Percentiles rank a stretch among this genome's conserved stretches.
phyloP scores from a whole-genome alignment of 2,888 invertebrate species.

The Aplocera efformata region DNA sequence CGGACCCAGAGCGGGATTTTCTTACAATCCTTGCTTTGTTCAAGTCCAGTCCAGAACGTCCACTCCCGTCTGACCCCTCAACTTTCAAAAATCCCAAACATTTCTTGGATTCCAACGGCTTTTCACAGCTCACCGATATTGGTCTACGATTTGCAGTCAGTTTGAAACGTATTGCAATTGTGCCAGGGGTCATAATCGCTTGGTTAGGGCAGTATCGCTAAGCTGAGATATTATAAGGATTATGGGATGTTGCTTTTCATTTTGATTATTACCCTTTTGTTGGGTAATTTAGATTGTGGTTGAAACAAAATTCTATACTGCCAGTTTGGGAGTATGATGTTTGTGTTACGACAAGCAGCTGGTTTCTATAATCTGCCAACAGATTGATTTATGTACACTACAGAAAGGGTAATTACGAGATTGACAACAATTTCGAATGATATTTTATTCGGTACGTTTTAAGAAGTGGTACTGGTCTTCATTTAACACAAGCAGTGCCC shows the following conservation, averaged over 20 bases:
- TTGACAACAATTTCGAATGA: no score
- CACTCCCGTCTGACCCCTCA: slow-evolving; percentile 21
- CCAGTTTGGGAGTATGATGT: no score
- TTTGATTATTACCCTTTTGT: slow-evolving; percentile 42
- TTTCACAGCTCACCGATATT: slow-evolving; percentile 43
- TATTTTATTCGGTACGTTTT: no score
- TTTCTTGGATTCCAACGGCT: slow-evolving; percentile 18
- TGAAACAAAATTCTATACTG: neutral
- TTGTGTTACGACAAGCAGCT: no score
- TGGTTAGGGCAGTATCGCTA: slow-evolving; percentile 35
- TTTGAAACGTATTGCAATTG: slow-evolving; percentile 35
- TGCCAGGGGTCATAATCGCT: slow-evolving; percentile 45
- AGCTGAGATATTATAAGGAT: slow-evolving; percentile 58
- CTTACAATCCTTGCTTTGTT: slow-evolving; percentile 76
- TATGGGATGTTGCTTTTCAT: slow-evolving; percentile 54
- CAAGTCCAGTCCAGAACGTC: slow-evolving; percentile 27
- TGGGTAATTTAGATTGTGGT: slow-evolving; percentile 15
- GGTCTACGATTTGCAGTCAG: slow-evolving; percentile 44
- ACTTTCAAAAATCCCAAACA: slow-evolving; percentile 13
- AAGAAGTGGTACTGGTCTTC: no score
- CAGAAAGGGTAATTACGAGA: no score
- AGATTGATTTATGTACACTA: no score
- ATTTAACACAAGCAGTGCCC: no score
- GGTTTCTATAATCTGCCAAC: no score
- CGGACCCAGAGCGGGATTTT: slow-evolving; percentile 69